Conservation (phyloP, 2,797 vertebrate species). For the Morus bassanus region DNA sequence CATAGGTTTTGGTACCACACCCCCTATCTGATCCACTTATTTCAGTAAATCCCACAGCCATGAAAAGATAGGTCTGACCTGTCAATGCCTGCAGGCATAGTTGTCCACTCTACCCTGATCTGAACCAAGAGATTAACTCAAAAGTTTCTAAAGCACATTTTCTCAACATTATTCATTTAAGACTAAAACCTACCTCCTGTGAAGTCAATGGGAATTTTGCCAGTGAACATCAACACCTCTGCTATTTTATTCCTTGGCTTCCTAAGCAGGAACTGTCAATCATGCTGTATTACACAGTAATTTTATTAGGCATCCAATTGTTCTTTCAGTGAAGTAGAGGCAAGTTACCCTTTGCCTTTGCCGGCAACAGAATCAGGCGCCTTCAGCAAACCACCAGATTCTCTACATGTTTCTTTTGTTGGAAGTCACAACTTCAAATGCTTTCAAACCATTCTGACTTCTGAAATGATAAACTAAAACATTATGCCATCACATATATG, state of each 20-base stretch:
- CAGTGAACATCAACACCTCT: not conserved
- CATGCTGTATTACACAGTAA: not conserved
- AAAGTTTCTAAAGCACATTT: conserved; percentile 20
- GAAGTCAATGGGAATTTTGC: conserved; percentile 8
- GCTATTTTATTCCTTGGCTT: conserved; percentile 25
- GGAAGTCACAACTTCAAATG: not conserved
- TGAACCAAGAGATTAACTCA: not conserved
- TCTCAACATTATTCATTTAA: not conserved
- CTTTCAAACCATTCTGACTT: not conserved
- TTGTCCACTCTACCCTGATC: not conserved
- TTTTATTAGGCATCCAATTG: not conserved
- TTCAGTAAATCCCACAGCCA: not conserved
- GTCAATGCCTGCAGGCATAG: not conserved
- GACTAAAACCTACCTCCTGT: not conserved
- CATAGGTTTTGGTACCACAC: conserved; percentile 6
- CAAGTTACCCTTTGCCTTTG: not conserved
- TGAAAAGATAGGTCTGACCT: not conserved
- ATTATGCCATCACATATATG: not conserved
- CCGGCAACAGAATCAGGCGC: not conserved
- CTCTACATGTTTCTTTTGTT: not conserved
- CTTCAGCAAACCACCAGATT: conserved; percentile 21
- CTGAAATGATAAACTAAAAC: not conserved
- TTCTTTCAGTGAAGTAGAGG: not conserved
- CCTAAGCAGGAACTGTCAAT: conserved; percentile 26
- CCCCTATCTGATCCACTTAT: not conserved